Base-by-base conservation (phyloP, 2,888 invertebrate genomes). In the Pristionchus arcanus region DNA sequence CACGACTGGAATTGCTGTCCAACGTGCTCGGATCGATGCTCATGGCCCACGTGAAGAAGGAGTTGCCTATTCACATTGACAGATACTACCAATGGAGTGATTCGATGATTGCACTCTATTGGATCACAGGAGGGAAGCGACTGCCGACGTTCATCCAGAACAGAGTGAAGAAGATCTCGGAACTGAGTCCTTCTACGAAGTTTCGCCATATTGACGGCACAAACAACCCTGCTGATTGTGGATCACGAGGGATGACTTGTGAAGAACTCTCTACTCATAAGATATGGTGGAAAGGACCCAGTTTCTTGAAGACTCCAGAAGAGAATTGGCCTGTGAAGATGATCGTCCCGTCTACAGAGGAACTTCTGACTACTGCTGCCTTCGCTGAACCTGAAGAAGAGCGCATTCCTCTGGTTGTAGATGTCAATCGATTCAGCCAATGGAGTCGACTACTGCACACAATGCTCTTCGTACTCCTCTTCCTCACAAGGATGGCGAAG, bases 1-100 rank as follows among this genome's bases (percentile, higher is more conserved):
- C 91, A 0, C 5, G 77, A 34, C 28, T 90, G 11, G 91, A 91
- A 68, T 85, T 91, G 16, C 34, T 90, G 21, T 83, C 85, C 1
- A 83, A 68, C 71, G 15, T 89, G 21, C 53, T 91, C 68, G 91
- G 91, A 59, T 68, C 89, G n/a, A 88, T 31, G 4, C 55, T 88
- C 19, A 19, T 77, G 28, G 31, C 49, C 7, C 28, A 74, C 13
- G 59, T 74, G 13, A 15, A 19, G 9, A 88, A 77, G 88, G 74
- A 88, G 37, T 34, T 88, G 25, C 25, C 85, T 1, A 49, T 81
- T 2, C n/a, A 4, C 1, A 81, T 81, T 42, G 3, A 2, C 25
- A 21, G 59, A 7, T 5, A 15, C 3, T 34, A 49, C 2, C 53
- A 92, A 19, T 92, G 92, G 92, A 89, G 77, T 11, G 92, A 92